Conservation (phyloP, 1,140 invertebrate genomes). For the Pogonomyrmex californicus region DNA sequence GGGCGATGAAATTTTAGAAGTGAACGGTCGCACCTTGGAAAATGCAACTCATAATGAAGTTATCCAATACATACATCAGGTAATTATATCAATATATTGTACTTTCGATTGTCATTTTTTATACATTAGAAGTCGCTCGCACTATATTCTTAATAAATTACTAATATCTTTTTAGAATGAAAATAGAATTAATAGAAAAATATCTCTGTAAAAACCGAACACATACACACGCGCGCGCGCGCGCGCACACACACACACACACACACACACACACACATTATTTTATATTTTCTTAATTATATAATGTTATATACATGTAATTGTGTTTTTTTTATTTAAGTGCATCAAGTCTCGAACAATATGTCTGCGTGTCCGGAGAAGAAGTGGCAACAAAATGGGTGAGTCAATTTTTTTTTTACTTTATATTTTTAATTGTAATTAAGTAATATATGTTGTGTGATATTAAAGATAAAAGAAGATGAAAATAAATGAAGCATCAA, state of each 20-base stretch:
- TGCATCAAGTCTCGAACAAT: conserved; percentile 98
- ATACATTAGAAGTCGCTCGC: neutral
- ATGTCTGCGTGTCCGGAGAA: conserved; percentile 95
- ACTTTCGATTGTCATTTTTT: neutral
- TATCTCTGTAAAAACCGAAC: neutral
- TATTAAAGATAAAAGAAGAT: neutral
- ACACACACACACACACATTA: neutral
- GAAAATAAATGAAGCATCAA: conserved; percentile 34
- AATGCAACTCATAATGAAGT: conserved; percentile 96
- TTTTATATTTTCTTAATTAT: neutral
- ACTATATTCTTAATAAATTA: neutral
- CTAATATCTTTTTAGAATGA: neutral
- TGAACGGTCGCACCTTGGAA: conserved; percentile 96
- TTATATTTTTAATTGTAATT: neutral
- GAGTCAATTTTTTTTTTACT: conserved; percentile 86
- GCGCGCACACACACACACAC: too few relatives aligned
- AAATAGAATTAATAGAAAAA: conserved; percentile 8
- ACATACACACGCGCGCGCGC: too few relatives aligned
- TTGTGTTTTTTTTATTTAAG: conserved; percentile 89
- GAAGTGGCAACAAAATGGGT: conserved; percentile 95
- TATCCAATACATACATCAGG: conserved; percentile 97
- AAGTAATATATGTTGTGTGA: neutral
- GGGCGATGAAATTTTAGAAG: conserved; percentile 98
- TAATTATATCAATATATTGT: conserved; percentile 80
- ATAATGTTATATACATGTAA: neutral